These are phyloP conservation scores for Anolis apletophallus DNA, from an alignment of 2,797 vertebrate genomes.

Conservation along the genomic window DNA sequence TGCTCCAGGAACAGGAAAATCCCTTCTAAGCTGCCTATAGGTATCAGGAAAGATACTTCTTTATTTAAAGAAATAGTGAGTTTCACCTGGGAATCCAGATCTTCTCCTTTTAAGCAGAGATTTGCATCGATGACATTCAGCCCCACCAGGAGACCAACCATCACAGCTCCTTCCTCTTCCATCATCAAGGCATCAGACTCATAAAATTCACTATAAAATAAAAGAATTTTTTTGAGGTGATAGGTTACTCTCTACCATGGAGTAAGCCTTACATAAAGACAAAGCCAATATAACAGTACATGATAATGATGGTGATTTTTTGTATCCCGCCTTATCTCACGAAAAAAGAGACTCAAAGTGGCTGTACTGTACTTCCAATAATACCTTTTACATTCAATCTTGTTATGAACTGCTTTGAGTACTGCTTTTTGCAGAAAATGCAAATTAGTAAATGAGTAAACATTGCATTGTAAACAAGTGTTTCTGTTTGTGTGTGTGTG, in stretches of 20 bases:
- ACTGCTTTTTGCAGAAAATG: no score
- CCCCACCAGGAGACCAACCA: slow-evolving; percentile 94
- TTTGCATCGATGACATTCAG: slow-evolving; percentile 99
- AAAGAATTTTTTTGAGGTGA: background rate
- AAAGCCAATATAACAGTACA: background rate
- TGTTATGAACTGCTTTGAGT: no score
- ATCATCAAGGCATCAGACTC: slow-evolving; percentile 91
- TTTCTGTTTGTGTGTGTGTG: background rate
- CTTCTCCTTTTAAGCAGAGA: slow-evolving; percentile 98
- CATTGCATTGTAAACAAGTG: background rate
- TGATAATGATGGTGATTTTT: no score
- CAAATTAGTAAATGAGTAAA: background rate
- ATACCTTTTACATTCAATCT: no score
- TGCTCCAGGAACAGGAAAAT: background rate
- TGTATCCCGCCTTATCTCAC: no score
- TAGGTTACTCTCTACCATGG: background rate
- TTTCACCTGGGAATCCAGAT: slow-evolving; percentile 94
- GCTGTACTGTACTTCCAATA: no score
- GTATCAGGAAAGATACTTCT: background rate
- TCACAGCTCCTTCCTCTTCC: slow-evolving; percentile 94
- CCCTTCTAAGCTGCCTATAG: background rate
- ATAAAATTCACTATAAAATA: slow-evolving; percentile 91
- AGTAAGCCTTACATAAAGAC: slow-evolving; percentile 15
- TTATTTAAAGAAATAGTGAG: slow-evolving; percentile 8
- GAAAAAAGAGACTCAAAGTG: no score